Evolutionary conservation across 2,113 vertebrate genomes (phyloP).

Genomic region (Microcebus jonahi): DNA sequence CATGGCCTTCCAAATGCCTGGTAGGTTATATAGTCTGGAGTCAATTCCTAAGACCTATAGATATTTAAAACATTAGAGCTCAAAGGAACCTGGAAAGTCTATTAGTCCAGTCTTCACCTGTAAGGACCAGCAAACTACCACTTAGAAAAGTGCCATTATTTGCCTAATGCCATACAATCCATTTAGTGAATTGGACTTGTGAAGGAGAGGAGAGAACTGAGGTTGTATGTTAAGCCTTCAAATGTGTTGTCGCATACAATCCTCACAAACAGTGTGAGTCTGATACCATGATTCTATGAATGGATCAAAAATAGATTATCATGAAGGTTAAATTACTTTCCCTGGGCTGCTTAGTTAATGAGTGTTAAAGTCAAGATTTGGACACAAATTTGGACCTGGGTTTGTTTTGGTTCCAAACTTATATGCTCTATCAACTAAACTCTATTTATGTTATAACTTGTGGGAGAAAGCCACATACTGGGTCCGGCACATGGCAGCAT

Average conservation of each 20-base stretch:
- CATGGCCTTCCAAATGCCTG: neutral
- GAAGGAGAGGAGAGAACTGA: too few species aligned
- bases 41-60: neutral
- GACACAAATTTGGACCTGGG: neutral
- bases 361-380: neutral
- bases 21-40: neutral
- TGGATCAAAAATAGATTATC: neutral
- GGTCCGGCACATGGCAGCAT: too few species aligned
- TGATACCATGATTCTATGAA: neutral
- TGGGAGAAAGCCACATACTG: too few species aligned
- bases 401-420: neutral
- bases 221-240: too few species aligned
- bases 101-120: neutral
- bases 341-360: neutral
- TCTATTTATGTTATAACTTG: too few species aligned
- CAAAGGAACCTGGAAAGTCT: neutral
- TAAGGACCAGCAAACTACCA: neutral
- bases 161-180: too few species aligned
- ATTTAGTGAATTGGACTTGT: neutral
- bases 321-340: neutral
- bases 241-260: accelerated
- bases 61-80: neutral
- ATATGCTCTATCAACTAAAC: too few species aligned
- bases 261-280: neutral
- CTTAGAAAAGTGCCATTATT: neutral